Evolutionary conservation across 2,113 vertebrate species (phyloP), one percentile per base, ranked within the genome.

Genomic region (Desmodus rotundus): DNA sequence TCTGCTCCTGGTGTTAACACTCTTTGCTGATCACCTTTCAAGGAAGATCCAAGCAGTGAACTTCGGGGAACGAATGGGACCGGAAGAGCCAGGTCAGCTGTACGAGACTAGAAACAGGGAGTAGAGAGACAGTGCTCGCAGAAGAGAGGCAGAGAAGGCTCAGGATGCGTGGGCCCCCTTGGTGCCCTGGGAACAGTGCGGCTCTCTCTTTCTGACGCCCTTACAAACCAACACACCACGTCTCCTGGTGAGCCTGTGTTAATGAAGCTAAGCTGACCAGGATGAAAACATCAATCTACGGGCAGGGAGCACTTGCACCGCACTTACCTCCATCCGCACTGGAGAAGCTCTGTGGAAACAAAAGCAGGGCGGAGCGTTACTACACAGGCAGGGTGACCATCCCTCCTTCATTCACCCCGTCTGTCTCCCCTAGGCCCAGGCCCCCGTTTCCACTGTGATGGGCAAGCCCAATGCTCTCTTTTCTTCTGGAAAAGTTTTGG

Each of bases 281-380:
- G 26, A 56, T 65, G 28, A 63, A 10, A 84, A 41, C 63, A 95
- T 67, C 93, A 33, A 6, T 43, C n/a, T 76, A 26, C 9, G 91
- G 90, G 78, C 52, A 38, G 47, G 78, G 38, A 26, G 67, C 20
- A 90, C 98, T 97, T 98, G 99, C n/a, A 96, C 99, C 98, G 99
- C n/a, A 96, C 99, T 98, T 99, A 99, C 99, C 99, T 99, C 98
- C 99, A 98, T 99, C 99, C 96, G 98, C 98, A 72, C 90, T 97
- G 98, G 99, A 99, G 97, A 99, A 98, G 98, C 98, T 99, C 99
- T 99, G 99, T 96, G 98, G 98, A 98, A 68, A 97, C 38, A 98
- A 97, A 98, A 98, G 98, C 52, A 98, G 68, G 45, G 67, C 26
- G 52, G 89, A 63, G 73, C 0, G 17, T 98, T 70, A 97, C 87